Evolutionary conservation across 1,140 invertebrate species (phyloP), one percentile per base, ranked within the genome.

Genomic region (Caenorhabditis remanei): DNA sequence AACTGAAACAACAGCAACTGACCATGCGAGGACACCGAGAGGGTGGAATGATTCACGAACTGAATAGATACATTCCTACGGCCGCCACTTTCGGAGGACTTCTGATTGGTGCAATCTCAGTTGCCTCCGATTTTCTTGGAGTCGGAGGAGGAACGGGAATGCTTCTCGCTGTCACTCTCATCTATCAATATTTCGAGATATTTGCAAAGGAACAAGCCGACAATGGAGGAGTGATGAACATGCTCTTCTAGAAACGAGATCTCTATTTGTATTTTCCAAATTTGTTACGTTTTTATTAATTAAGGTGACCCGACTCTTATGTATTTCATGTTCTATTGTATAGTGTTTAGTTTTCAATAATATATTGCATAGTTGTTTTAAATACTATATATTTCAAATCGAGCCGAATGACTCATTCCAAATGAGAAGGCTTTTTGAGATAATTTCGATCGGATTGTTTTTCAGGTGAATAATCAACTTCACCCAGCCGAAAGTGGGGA

Each of bases 171-270:
- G 98, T 99, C 65, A 99, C 98, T 50, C 99, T 99, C 93, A 99
- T 99, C 93, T 99, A 99, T 93, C 98, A 99, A 94, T 99, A 99
- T 95, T 99, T 99, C 93, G 98, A 99, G 94, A 99, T 99, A 91
- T 99, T 99, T 93, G 98, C 99, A 75, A 99, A 99, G 93, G 98
- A 99, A 94, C 98, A 99, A 94, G 98, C 96, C 93, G 98, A 99
- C 95, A 98, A 98, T 92, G 97, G 98, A 90, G 98, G 99, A 97
- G 96, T 87, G n/a, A 90, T 89, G 19, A 32, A 32, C 32, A 90
- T 92, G 90, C 93, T 92, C 91, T 93, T 92, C 91, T 92, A 91
- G 89, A 1, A 32, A 32, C 43, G 32, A 32, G 32, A 32, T 32
- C 32, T 32, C 32, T 32, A 32, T 32, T 32, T 32, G 32, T 32